A percentile compares a stretch with the other conserved stretches of the same genome.
These are phyloP conservation scores for Danio kyathit DNA, from an alignment of 2,797 vertebrate species.

Conservation along the genomic window DNA sequence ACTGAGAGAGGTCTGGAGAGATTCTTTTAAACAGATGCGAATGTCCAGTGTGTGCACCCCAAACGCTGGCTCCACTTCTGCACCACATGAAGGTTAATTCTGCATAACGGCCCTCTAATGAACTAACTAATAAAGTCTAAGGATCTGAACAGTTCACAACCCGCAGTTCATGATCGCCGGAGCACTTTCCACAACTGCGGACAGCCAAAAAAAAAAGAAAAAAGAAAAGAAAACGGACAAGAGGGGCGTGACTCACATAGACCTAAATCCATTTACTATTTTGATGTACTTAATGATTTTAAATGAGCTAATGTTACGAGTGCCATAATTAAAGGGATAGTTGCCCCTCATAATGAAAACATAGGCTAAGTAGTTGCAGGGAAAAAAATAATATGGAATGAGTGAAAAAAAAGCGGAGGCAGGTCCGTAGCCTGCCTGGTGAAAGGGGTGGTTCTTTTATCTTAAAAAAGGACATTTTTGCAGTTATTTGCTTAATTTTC, in stretches of 20 bases:
- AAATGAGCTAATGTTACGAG: too few relatives aligned
- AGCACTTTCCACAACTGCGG: conserved; percentile 16
- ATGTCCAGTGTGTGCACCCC: conserved; percentile 3
- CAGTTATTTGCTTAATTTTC: too few relatives aligned
- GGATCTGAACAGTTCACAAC: not conserved
- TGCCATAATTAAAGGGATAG: too few relatives aligned
- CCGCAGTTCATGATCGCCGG: not conserved
- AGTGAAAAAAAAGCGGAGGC: too few relatives aligned
- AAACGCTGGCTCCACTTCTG: not conserved
- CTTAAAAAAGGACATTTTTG: too few relatives aligned
- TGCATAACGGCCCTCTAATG: conserved; percentile 19
- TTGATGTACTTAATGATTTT: too few relatives aligned
- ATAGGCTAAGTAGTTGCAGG: too few relatives aligned
- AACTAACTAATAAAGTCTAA: not conserved
- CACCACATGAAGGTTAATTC: conserved; percentile 21
- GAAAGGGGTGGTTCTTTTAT: too few relatives aligned
- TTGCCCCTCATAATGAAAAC: too few relatives aligned
- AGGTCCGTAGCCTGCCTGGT: too few relatives aligned
- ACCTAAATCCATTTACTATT: not conserved
- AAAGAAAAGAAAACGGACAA: not conserved
- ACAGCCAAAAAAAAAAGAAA: not conserved
- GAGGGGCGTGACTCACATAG: conserved; percentile 45
- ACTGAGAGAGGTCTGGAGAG: conserved; percentile 12
- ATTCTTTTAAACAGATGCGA: conserved; percentile 37
- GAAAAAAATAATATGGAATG: too few relatives aligned